Evolutionary conservation across 2,888 invertebrate genomes (phyloP), one percentile per base, ranked within the genome.

Genomic region (Drosophila borealis): DNA sequence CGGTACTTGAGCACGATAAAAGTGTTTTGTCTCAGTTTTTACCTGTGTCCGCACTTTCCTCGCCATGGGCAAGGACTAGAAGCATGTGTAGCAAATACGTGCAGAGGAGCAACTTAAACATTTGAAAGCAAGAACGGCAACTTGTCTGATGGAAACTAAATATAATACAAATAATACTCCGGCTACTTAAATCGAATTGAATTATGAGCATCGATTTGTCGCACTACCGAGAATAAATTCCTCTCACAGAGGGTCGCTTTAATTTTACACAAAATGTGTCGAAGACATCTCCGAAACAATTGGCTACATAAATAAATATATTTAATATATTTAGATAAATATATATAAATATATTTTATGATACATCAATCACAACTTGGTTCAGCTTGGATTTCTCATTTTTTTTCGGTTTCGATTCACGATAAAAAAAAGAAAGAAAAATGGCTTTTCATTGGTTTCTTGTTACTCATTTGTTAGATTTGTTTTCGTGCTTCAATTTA

Each of bases 181-280:
- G 3, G 13, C 6, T 8, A 19, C 37, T 37, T 11, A 4, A 29
- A 19, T 11, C n/a, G 49, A 17, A 63, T 49, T 11, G n/a, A 34
- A 9, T 59, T 37, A 45, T 33, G 0, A 10, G 19, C 2, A 39
- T 25, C 13, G 14, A 68, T 68, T 67, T 11, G 37, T 9, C 1
- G 4, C 25, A 34, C 19, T 21, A 13, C 5, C 37, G 25, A 50
- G 10, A 4, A 2, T 19, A 13, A 17, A 41, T 41, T 17, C n/a
- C n/a, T n/a, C 0, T 14, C 17, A 4, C 2, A 17, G 10, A 17
- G 17, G 17, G 17, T 41, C 10, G 17, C 9, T 14, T 36, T 36
- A 36, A 0, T 10, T 10, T 41, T 4, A 10, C 4, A 17, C 14
- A 4, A 41, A 14, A 39, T 39, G 14, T 14, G 39, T 8, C 29